A percentile compares a stretch with the other conserved stretches of the same genome.
phyloP scores from a whole-genome alignment of 2,113 vertebrate species.

The Nyctibius bracteatus region DNA sequence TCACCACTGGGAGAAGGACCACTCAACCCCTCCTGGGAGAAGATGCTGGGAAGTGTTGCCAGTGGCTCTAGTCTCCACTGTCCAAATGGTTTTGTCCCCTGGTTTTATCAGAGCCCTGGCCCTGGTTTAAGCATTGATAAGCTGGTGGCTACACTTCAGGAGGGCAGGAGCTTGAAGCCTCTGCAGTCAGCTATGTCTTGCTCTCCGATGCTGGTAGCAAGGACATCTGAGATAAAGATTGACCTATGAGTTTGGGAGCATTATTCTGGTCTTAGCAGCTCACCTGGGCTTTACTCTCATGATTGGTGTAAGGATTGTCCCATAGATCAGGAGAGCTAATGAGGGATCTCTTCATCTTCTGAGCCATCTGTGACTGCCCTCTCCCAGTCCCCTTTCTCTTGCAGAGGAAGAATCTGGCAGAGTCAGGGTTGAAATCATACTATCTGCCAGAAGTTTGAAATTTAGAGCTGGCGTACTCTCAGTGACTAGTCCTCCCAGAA shows the following conservation, averaged over 20 bases:
- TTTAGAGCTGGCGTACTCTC: not conserved
- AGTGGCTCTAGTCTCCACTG: not conserved
- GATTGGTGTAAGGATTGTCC: not conserved
- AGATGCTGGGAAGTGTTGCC: not conserved
- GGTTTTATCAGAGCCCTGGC: not conserved
- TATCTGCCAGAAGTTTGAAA: constrained; percentile 3
- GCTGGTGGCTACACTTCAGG: not conserved
- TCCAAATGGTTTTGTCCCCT: not conserved
- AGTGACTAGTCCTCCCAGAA: not conserved
- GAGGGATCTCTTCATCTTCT: not conserved
- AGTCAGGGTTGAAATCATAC: not conserved
- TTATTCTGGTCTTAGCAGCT: not conserved
- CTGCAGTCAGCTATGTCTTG: not conserved
- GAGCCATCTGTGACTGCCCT: not conserved
- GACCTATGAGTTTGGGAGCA: not conserved
- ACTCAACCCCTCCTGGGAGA: not conserved
- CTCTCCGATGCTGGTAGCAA: not conserved
- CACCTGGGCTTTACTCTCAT: not conserved
- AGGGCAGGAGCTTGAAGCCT: not conserved
- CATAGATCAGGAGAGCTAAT: not conserved
- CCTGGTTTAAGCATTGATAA: not conserved
- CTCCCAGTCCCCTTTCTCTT: not conserved
- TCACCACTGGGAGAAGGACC: not conserved
- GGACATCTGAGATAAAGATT: not conserved
- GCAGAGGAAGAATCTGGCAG: not conserved